A percentile compares a stretch with the other conserved stretches of the same genome.
phyloP scores from a whole-genome alignment of 2,797 vertebrate species.

The Sebastiscus tertius region DNA sequence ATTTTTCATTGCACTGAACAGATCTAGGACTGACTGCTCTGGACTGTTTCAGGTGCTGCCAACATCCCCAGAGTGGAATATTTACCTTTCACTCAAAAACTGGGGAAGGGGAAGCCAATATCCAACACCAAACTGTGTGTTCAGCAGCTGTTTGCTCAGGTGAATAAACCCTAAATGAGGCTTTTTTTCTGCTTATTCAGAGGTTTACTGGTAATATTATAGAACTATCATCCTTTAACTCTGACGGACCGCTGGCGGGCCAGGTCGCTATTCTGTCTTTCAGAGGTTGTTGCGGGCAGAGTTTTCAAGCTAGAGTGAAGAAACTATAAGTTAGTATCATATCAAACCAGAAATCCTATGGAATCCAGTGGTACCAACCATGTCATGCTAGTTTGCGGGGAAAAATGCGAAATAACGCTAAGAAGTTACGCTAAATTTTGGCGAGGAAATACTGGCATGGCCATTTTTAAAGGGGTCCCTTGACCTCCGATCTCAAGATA shows the following conservation, averaged over 20 bases:
- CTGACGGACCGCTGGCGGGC: neutral
- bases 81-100: slow-evolving; percentile 59
- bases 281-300: no score
- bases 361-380: no score
- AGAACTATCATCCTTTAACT: slow-evolving; percentile 35
- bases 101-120: slow-evolving; percentile 6
- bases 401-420: no score
- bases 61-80: slow-evolving; percentile 38
- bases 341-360: no score
- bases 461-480: no score
- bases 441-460: no score
- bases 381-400: fast-evolving
- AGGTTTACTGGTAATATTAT: slow-evolving; percentile 34
- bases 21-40: slow-evolving; percentile 36
- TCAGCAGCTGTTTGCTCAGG: slow-evolving; percentile 73
- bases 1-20: slow-evolving; percentile 29
- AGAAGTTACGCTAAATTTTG: no score
- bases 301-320: no score
- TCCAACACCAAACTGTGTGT: slow-evolving; percentile 52
- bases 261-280: no score
- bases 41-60: slow-evolving; percentile 55
- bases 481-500: no score
- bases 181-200: slow-evolving; percentile 51
- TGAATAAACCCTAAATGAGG: slow-evolving; percentile 41
- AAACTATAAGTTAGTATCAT: no score